Percentiles rank a stretch among this genome's conserved stretches.
These are phyloP conservation scores for Buceros bicornis DNA, from an alignment of 2,797 vertebrate genomes.

Conservation along the genomic window DNA sequence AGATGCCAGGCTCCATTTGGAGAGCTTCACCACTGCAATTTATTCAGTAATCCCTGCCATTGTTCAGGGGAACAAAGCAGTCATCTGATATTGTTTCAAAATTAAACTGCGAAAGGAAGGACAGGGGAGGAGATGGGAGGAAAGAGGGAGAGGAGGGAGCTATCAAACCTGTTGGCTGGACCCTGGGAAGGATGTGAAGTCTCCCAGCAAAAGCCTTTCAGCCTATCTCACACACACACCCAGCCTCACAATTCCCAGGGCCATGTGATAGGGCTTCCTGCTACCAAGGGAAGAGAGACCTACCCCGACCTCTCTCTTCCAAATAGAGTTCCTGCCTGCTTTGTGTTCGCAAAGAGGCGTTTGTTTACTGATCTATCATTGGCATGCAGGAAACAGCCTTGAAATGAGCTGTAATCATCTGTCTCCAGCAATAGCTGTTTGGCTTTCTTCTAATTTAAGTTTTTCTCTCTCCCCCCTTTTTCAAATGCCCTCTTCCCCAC, in stretches of 20 bases:
- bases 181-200: constrained; percentile 62
- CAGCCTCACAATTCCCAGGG: constrained; percentile 70
- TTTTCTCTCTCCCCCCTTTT: neutral
- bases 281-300: constrained; percentile 55
- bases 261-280: constrained; percentile 73
- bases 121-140: neutral
- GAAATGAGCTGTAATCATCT: constrained; percentile 78
- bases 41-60: constrained; percentile 13
- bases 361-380: constrained; percentile 78
- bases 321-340: constrained; percentile 71
- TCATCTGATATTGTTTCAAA: constrained; percentile 1
- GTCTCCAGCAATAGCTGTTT: constrained; percentile 84
- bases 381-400: constrained; percentile 79
- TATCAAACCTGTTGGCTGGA: constrained; percentile 9
- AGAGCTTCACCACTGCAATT: neutral
- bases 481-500: constrained; percentile 26
- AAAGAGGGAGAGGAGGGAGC: neutral
- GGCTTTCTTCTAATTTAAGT: constrained; percentile 72
- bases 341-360: constrained; percentile 69
- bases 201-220: constrained; percentile 47
- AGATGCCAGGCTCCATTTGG: neutral
- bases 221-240: neutral
- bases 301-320: constrained; percentile 64
- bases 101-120: constrained; percentile 59
- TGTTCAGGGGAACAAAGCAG: constrained; percentile 52